phyloP scores from a whole-genome alignment of 2,888 invertebrate genomes.

The Eugnorisma glareosa region DNA sequence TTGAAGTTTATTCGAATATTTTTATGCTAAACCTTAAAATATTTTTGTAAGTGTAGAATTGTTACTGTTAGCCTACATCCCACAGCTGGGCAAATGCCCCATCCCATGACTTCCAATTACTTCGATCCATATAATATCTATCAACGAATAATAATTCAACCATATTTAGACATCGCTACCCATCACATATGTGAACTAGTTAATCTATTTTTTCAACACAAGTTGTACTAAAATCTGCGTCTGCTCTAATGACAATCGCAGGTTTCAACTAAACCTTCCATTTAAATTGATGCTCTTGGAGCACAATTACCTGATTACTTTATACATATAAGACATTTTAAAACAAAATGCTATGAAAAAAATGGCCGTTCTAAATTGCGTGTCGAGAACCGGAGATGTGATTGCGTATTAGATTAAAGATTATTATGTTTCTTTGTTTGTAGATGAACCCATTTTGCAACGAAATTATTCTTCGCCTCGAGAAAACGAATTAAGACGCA shows the following conservation, averaged over 20 bases:
- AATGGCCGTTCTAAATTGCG: constrained; percentile 27
- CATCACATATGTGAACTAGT: not conserved
- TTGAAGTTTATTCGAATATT: constrained; percentile 15
- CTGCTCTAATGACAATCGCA: not conserved
- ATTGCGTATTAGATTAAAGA: constrained; percentile 41
- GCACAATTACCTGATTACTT: constrained; percentile 19
- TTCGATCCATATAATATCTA: not conserved
- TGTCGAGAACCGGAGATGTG: constrained; percentile 36
- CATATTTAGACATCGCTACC: not conserved
- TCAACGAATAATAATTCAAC: not conserved
- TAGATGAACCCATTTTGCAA: constrained; percentile 44
- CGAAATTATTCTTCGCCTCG: constrained; percentile 18
- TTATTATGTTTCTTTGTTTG: constrained; percentile 52
- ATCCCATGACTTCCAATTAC: not conserved
- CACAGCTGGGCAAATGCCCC: not conserved
- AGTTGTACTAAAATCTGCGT: not conserved
- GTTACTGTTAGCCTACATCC: not conserved
- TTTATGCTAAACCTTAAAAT: not conserved
- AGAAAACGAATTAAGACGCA: not conserved
- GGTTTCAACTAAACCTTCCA: not conserved
- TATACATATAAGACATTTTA: constrained; percentile 8
- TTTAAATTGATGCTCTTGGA: constrained; percentile 22
- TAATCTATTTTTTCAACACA: not conserved
- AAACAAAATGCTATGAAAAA: constrained; percentile 22
- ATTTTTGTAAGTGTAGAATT: not conserved